Conservation (phyloP, 2,113 vertebrate species). For the Semnornis frantzii region DNA sequence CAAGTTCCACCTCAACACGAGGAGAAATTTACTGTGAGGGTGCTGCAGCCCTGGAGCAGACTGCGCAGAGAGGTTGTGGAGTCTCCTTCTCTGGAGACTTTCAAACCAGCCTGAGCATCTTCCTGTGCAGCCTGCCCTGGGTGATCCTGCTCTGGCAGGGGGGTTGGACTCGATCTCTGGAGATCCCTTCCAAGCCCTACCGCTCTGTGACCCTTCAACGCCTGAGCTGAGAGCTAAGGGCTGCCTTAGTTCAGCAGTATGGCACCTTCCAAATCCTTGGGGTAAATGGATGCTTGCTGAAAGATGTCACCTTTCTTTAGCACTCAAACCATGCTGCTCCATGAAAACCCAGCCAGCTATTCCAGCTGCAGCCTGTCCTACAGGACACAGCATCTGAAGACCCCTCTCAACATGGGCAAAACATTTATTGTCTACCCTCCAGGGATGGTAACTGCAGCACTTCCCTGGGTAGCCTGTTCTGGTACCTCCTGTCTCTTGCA, state of each 20-base stretch:
- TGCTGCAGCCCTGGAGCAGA: no score
- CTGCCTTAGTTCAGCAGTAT: not conserved
- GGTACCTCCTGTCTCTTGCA: not conserved
- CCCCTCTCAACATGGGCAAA: not conserved
- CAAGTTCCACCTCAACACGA: no score
- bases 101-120: no score
- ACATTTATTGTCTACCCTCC: not conserved
- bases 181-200: no score
- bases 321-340: not conserved
- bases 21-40: no score
- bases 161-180: no score
- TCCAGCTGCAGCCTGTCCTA: not conserved
- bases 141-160: no score
- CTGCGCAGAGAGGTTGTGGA: no score
- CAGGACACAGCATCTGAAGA: not conserved
- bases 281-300: not conserved
- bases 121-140: no score
- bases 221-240: not conserved
- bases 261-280: not conserved
- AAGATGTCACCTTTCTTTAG: not conserved
- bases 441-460: no score
- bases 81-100: no score
- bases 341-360: not conserved
- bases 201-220: not conserved
- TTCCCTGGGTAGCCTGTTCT: no score